A percentile compares a stretch with the other conserved stretches of the same genome.
Evolutionary conservation across 2,113 vertebrate genomes (phyloP).

Genomic region (Vulpes vulpes): DNA sequence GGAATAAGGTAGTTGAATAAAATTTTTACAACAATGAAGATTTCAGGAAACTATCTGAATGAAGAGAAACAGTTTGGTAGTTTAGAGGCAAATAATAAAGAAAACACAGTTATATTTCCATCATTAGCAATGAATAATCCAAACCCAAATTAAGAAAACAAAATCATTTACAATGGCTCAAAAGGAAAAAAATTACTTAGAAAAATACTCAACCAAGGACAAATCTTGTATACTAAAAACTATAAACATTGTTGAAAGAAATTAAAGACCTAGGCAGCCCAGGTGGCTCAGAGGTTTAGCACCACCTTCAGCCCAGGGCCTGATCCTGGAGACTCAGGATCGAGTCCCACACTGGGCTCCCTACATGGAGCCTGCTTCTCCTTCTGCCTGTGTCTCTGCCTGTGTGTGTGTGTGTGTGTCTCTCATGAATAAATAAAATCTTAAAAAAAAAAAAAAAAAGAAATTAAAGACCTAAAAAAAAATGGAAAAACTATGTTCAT

Average conservation of each 20-base stretch:
- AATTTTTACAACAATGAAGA: conserved; percentile 4
- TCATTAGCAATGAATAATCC: background rate
- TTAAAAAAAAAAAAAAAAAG: background rate
- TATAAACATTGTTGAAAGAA: background rate
- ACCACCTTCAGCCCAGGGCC: no score
- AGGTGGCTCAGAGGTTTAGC: no score
- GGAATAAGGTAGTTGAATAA: conserved; percentile 25
- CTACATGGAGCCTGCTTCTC: no score
- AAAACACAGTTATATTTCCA: conserved; percentile 24
- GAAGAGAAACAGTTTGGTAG: conserved; percentile 22
- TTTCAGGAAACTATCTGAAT: conserved; percentile 8
- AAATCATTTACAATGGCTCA: background rate
- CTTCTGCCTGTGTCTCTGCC: no score
- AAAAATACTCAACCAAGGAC: background rate
- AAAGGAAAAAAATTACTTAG: background rate
- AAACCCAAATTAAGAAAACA: conserved; percentile 9
- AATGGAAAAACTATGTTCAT: background rate
- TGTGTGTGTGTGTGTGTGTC: no score
- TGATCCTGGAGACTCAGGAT: no score
- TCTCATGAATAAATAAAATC: no score
- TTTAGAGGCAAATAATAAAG: conserved; percentile 3
- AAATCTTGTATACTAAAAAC: background rate
- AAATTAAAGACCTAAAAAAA: background rate
- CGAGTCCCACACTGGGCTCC: no score
- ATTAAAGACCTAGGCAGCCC: background rate